Evolutionary conservation across 2,797 vertebrate genomes (phyloP).

Genomic region (Acrossocheilus wenchowensis): DNA sequence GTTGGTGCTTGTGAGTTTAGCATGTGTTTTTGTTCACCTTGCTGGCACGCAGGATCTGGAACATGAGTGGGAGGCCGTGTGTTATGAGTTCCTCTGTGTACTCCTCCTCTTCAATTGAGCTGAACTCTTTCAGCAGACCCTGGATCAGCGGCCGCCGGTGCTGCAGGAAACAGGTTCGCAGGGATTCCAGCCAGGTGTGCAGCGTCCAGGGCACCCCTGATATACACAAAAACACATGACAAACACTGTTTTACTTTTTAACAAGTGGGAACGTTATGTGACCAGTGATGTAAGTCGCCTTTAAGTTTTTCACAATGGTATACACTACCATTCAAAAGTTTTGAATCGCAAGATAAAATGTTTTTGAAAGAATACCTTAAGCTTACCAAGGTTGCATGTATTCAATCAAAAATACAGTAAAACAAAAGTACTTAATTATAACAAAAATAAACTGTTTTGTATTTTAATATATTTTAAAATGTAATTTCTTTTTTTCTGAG

Average conservation of each 20-base stretch:
- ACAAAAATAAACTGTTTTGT: background rate
- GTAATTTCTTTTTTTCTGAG: background rate
- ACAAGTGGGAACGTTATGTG: background rate
- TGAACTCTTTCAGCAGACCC: slow-evolving; percentile 95
- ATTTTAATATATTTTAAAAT: background rate
- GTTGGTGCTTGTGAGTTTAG: slow-evolving; percentile 16
- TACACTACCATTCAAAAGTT: background rate
- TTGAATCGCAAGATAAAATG: background rate
- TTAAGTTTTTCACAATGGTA: background rate
- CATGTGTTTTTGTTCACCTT: slow-evolving; percentile 78
- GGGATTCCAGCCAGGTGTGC: slow-evolving; percentile 94
- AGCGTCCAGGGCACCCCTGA: slow-evolving; percentile 94
- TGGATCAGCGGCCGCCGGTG: slow-evolving; percentile 94
- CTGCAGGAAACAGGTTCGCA: slow-evolving; percentile 93
- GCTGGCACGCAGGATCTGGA: slow-evolving; percentile 95
- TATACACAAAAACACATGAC: slow-evolving; percentile 38
- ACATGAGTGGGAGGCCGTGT: slow-evolving; percentile 94
- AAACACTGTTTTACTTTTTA: background rate
- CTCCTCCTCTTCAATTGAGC: slow-evolving; percentile 95
- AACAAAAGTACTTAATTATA: background rate
- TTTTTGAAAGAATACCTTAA: background rate
- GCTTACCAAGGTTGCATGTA: background rate
- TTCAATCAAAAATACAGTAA: background rate
- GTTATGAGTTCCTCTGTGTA: slow-evolving; percentile 94
- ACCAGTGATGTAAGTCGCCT: background rate